phyloP scores from a whole-genome alignment of 2,888 invertebrate species.

The Tortricodes alternella region DNA sequence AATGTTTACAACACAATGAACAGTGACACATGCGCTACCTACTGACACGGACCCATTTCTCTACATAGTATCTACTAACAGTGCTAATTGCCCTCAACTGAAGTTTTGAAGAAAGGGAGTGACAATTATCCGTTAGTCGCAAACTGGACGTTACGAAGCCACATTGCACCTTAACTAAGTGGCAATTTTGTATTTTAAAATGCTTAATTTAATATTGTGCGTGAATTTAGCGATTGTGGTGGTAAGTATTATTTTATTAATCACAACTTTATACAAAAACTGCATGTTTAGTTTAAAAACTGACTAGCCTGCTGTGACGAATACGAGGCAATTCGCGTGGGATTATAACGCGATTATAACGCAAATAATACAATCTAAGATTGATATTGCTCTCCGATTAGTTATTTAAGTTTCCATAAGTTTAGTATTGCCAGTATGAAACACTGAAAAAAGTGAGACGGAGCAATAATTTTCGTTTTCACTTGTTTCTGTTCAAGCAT shows the following conservation, averaged over 20 bases:
- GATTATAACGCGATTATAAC: no score
- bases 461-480: no score
- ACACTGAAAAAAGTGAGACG: no score
- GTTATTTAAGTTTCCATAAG: no score
- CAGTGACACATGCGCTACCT: conserved; percentile 52
- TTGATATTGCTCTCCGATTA: no score
- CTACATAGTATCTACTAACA: conserved; percentile 54
- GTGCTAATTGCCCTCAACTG: conserved; percentile 61
- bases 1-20: conserved; percentile 39
- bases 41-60: conserved; percentile 60
- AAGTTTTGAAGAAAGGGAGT: conserved; percentile 53
- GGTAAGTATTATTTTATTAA: conserved; percentile 9
- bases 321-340: no score
- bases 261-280: neutral
- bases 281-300: no score
- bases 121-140: conserved; percentile 54
- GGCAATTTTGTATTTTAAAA: neutral
- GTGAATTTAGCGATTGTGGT: conserved; percentile 1
- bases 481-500: no score
- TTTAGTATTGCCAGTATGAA: no score
- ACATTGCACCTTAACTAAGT: conserved; percentile 37
- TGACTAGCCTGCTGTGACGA: no score
- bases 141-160: conserved; percentile 39
- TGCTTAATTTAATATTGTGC: conserved; percentile 7
- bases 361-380: no score